These are phyloP conservation scores for Dryomyza anilis DNA, from an alignment of 2,888 invertebrate genomes.

Conservation along the genomic window DNA sequence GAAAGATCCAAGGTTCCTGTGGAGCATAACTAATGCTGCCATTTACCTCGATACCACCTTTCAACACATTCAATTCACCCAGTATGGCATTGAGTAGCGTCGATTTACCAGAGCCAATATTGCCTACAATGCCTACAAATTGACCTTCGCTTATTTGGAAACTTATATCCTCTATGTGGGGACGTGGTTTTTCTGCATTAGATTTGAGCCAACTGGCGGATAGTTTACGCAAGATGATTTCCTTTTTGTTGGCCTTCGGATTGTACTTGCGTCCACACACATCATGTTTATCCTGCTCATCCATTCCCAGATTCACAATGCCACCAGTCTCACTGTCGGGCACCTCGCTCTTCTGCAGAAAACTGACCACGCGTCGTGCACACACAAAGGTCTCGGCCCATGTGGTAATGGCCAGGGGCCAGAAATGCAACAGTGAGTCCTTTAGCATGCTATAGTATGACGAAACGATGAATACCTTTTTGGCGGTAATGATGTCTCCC, in stretches of 20 bases:
- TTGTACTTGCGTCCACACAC: slow-evolving; percentile 44
- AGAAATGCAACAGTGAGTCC: slow-evolving; percentile 76
- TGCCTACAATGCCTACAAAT: slow-evolving; percentile 68
- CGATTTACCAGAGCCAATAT: slow-evolving; percentile 77
- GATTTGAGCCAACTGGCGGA: slow-evolving; percentile 64
- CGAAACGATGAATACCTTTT: slow-evolving; percentile 78
- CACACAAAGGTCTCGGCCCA: slow-evolving; percentile 79
- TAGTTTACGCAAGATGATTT: slow-evolving; percentile 60
- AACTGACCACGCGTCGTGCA: slow-evolving; percentile 71
- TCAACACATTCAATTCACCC: slow-evolving; percentile 69
- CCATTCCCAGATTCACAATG: slow-evolving; percentile 41
- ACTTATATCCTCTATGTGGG: slow-evolving; percentile 60
- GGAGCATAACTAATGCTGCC: slow-evolving; percentile 77
- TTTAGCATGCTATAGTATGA: slow-evolving; percentile 81
- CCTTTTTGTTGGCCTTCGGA: slow-evolving; percentile 46
- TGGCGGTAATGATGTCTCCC: slow-evolving; percentile 71
- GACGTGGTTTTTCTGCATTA: slow-evolving; percentile 38
- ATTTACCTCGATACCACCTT: slow-evolving; percentile 66
- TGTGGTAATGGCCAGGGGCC: slow-evolving; percentile 78
- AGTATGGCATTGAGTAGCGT: slow-evolving; percentile 75
- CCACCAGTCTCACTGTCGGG: slow-evolving; percentile 43
- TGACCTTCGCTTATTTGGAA: slow-evolving; percentile 52
- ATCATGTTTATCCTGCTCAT: slow-evolving; percentile 40
- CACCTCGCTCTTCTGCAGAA: slow-evolving; percentile 62
- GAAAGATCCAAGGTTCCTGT: slow-evolving; percentile 84